Percentiles rank a stretch among this genome's conserved stretches.
These are phyloP conservation scores for Anadara kagoshimensis DNA, from an alignment of 1,140 invertebrate genomes.

Conservation along the genomic window DNA sequence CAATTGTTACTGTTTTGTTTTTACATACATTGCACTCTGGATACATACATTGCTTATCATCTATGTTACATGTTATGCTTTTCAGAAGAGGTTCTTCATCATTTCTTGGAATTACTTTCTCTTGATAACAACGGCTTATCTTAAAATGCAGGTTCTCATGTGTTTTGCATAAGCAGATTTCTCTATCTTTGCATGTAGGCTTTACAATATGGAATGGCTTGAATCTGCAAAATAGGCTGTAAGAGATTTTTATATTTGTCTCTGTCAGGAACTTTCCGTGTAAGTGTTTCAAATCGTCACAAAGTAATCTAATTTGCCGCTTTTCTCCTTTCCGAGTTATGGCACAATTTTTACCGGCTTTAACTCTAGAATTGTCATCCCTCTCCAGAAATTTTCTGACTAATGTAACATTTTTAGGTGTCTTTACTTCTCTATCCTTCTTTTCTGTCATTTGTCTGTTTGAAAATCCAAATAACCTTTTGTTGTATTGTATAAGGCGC, in stretches of 20 bases:
- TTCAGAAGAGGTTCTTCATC: slow-evolving; percentile 10
- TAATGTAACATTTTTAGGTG: too few relatives aligned
- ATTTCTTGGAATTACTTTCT: background rate
- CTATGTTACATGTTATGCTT: background rate
- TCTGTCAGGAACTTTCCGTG: slow-evolving; percentile 31
- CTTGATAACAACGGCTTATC: slow-evolving; percentile 10
- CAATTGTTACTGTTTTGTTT: background rate
- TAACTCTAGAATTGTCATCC: slow-evolving; percentile 34
- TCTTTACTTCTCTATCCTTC: too few relatives aligned
- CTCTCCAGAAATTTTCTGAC: background rate
- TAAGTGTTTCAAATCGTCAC: slow-evolving; percentile 18
- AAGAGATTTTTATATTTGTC: slow-evolving; percentile 10
- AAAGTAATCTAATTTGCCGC: slow-evolving; percentile 25
- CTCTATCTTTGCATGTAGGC: slow-evolving; percentile 34
- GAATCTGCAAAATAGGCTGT: slow-evolving; percentile 21
- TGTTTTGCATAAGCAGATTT: slow-evolving; percentile 29
- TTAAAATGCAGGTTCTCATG: slow-evolving; percentile 15
- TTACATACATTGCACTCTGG: slow-evolving; percentile 10
- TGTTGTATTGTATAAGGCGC: too few relatives aligned
- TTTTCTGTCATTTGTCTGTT: too few relatives aligned
- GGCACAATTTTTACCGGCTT: slow-evolving; percentile 22
- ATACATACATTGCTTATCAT: slow-evolving; percentile 16
- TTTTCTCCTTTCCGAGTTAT: slow-evolving; percentile 28
- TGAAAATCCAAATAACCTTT: too few relatives aligned
- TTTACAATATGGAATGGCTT: slow-evolving; percentile 21